Conservation (phyloP, 2,113 vertebrate genomes). For the Vulpes ferrilata region DNA sequence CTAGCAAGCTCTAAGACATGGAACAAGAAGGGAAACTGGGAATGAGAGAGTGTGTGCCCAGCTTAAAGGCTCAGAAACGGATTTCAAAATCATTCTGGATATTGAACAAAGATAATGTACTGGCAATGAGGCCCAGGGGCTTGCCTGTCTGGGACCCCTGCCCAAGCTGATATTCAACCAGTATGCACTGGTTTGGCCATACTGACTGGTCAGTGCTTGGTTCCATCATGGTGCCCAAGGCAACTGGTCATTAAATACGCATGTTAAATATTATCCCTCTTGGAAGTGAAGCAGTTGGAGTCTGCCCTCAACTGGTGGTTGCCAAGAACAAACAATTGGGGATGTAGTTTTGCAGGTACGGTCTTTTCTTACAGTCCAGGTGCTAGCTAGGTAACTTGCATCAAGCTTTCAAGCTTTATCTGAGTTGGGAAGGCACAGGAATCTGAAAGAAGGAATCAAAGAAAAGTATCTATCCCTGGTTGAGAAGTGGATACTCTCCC, state of each 20-base stretch:
- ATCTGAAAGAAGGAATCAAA: slow-evolving; percentile 8
- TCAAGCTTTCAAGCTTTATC: neutral
- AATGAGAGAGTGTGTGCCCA: rapidly evolving
- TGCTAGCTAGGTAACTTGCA: rapidly evolving
- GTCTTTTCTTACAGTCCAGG: neutral
- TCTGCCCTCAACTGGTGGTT: neutral
- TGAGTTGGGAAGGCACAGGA: neutral
- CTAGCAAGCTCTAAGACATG: neutral
- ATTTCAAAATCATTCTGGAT: neutral
- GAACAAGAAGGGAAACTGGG: neutral
- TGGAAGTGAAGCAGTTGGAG: neutral
- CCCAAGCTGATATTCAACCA: neutral
- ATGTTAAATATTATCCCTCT: neutral
- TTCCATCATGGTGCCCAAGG: neutral
- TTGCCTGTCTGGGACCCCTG: neutral
- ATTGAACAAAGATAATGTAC: neutral
- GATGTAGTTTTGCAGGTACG: neutral
- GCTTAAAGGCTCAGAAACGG: neutral
- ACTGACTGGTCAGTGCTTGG: neutral
- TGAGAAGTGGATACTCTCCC: neutral
- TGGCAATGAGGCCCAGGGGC: neutral
- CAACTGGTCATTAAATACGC: neutral
- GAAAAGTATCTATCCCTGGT: neutral
- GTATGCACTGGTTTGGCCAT: neutral
- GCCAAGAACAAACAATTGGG: neutral